Evolutionary conservation across 1,140 invertebrate species (phyloP), one percentile per base, ranked within the genome.

Genomic region (Caenorhabditis inopinata): DNA sequence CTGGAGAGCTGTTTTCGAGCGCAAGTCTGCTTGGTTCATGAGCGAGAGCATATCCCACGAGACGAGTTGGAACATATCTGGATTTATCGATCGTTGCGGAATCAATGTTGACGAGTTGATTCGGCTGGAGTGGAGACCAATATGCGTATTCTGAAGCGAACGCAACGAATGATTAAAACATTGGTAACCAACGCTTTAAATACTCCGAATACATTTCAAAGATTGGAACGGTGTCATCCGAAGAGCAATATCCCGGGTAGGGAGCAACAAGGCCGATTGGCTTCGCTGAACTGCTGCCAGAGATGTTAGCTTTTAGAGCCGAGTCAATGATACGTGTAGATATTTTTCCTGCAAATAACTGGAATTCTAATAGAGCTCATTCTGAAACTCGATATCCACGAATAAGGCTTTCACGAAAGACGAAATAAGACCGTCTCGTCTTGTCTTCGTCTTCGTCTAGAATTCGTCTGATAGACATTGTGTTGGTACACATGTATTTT

Each of bases 241-340:
- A 68, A 14, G 29, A 38, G 38, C 58, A 68, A 18, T 68, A 68
- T 68, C 58, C 58, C 21, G 58, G 58, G n/a, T 68, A 68, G 11
- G 58, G 58, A 21, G 58, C 58, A 18, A 68, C 58, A 11, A 68
- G n/a, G 35, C 58, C 58, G 32, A 68, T 68, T 42, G 58, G 58
- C 12, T 21, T 68, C 6, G 58, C 58, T 9, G 32, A n/a, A n/a
- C 12, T 5, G 58, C 23, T 29, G 58, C 58, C 1, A n/a, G 9
- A 35, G n/a, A 1, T 9, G 4, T 18, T 68, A 11, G 29, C 0
- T 9, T 68, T 68, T 2, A 68, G 3, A 1, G 14, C 32, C 12
- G 29, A 11, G n/a, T 68, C 58, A 12, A 68, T 2, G 58, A 68
- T 18, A 11, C 58, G 58, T 0, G 58, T 68, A 16, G 27, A 32